Evolutionary conservation across 2,797 vertebrate species (phyloP), one percentile per base, ranked within the genome.

Genomic region (Sebastes aleutianus): DNA sequence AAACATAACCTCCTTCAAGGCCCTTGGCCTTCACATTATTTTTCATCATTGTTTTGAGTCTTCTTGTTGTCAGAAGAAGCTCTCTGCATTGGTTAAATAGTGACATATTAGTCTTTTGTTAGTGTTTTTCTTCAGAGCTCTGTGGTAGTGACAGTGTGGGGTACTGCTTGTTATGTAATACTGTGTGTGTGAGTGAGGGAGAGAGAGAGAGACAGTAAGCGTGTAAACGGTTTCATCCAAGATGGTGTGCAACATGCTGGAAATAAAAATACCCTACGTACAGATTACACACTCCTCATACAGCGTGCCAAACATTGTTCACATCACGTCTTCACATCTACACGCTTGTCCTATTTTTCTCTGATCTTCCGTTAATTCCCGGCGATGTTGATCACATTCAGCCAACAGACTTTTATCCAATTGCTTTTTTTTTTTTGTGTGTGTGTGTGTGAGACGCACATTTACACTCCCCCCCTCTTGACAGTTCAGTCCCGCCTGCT

Each of bases 401-500:
- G 27, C 71, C 11, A 62, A 22, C 8, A 70, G 57, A 58, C 6
- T 69, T 65, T 76, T 24, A 14, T 62, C 11, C 1, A 6, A 72
- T 59, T 73, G 26, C 68, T 43, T 64, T 43, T 31, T 71, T 69
- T 66, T 9, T 70, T 59, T 61, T 77, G 0, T 16, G 1, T 47
- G 14, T 43, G 39, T 47, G 43, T 34, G 13, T 75, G 59, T 47
- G 4, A 87, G 70, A 68, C 5, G 6, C 58, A 75, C 54, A n/a
- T 65, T 36, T 67, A 22, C 43, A 18, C 77, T 47, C 31, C 66
- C 53, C 53, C 72, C 10, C 54, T 59, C 31, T 16, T 24, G 77
- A 73, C n/a, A 79, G 65, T 75, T 87, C 63, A 78, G 74, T 87
- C 68, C 73, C 39, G 50, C 75, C 79, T 88, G 74, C 76, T 70